phyloP scores from a whole-genome alignment of 2,113 vertebrate genomes.

The Taurulus bubalis region DNA sequence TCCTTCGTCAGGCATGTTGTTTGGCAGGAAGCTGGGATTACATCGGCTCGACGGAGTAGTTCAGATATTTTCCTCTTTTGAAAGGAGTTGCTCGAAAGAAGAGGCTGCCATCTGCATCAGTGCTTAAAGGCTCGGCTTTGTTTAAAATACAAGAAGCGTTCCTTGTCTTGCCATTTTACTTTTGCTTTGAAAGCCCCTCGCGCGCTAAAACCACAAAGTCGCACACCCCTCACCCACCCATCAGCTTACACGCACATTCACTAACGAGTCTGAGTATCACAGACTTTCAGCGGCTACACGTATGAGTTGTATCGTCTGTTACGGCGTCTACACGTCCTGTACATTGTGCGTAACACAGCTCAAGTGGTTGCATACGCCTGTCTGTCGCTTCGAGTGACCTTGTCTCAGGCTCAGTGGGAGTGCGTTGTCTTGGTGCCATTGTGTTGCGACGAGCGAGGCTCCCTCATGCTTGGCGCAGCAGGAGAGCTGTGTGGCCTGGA shows the following conservation, averaged over 20 bases:
- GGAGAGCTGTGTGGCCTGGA: slow-evolving; percentile 54
- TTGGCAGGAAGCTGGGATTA: slow-evolving; percentile 69
- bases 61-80: slow-evolving; percentile 44
- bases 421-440: slow-evolving; percentile 8
- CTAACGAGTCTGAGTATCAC: neutral
- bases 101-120: slow-evolving; percentile 49
- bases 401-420: slow-evolving; percentile 22
- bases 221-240: neutral
- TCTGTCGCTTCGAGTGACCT: slow-evolving; percentile 17
- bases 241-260: slow-evolving; percentile 3
- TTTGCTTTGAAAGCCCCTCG: slow-evolving; percentile 45
- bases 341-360: slow-evolving; percentile 1
- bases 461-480: slow-evolving; percentile 31
- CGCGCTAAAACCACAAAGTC: slow-evolving; percentile 40
- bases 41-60: slow-evolving; percentile 34
- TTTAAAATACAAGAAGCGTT: slow-evolving; percentile 54
- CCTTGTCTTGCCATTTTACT: slow-evolving; percentile 25
- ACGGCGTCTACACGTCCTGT: neutral
- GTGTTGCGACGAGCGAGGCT: neutral
- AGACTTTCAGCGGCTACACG: slow-evolving; percentile 9
- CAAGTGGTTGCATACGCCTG: neutral
- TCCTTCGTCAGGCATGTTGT: slow-evolving; percentile 59
- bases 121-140: slow-evolving; percentile 59
- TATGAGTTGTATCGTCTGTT: neutral
- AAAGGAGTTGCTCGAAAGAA: slow-evolving; percentile 54